These are phyloP conservation scores for Callospermophilus lateralis DNA, from an alignment of 2,113 vertebrate genomes.

Conservation along the genomic window DNA sequence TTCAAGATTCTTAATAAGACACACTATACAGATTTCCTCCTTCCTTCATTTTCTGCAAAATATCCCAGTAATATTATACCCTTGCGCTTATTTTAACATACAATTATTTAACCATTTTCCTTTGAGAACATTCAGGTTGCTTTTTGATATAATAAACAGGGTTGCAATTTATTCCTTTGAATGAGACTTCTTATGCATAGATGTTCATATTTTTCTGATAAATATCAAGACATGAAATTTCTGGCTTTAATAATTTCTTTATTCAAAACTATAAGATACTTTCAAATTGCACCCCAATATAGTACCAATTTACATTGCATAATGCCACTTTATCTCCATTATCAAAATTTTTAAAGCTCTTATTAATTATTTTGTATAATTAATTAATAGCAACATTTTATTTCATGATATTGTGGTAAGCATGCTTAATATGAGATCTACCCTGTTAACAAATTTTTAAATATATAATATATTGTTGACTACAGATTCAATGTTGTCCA, in stretches of 20 bases:
- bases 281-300: neutral
- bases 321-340: neutral
- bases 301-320: neutral
- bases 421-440: neutral
- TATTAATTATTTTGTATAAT: neutral
- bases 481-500: neutral
- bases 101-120: neutral
- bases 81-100: neutral
- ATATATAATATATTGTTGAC: neutral
- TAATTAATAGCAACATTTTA: neutral
- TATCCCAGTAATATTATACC: neutral
- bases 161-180: neutral
- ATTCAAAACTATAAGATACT: neutral
- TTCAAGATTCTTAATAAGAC: neutral
- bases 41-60: neutral
- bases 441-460: neutral
- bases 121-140: neutral
- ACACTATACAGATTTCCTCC: neutral
- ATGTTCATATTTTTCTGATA: neutral
- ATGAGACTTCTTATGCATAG: neutral
- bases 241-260: neutral
- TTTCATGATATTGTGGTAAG: neutral
- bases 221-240: neutral
- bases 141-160: neutral
- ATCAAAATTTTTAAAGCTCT: neutral